These are phyloP conservation scores for Cinclus mexicanus DNA, from an alignment of 2,113 vertebrate genomes.

Conservation along the genomic window DNA sequence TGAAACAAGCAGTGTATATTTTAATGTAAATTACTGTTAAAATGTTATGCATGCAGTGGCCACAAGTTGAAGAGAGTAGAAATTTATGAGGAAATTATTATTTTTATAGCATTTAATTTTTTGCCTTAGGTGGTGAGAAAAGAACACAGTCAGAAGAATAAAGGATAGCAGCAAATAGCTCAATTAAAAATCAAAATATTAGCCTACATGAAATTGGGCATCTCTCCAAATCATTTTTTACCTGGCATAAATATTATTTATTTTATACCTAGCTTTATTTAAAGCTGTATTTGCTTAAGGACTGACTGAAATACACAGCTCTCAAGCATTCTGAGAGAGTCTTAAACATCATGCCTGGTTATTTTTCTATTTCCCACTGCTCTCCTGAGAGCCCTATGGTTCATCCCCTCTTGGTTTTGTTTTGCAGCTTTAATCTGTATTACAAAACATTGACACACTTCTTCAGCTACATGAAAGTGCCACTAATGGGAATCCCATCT, in stretches of 20 bases:
- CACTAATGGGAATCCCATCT: neutral
- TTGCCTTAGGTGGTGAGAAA: neutral
- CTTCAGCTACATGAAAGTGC: conserved; percentile 11
- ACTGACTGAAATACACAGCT: neutral
- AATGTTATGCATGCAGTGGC: neutral
- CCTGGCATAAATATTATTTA: neutral
- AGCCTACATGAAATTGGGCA: neutral
- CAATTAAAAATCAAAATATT: neutral
- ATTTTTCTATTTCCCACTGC: neutral
- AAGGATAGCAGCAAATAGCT: neutral
- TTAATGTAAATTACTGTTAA: neutral
- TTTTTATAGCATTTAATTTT: neutral
- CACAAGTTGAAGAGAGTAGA: neutral
- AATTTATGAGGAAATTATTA: neutral
- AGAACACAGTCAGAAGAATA: neutral
- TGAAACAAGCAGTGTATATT: neutral
- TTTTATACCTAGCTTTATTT: conserved; percentile 1
- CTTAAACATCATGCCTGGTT: neutral
- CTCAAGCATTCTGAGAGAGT: neutral
- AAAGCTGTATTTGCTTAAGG: neutral
- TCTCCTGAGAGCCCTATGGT: neutral
- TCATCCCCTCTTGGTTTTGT: neutral
- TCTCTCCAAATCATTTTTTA: neutral
- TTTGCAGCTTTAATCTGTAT: conserved; percentile 32
- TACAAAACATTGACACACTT: conserved; percentile 7